Conservation (phyloP, 1,140 invertebrate species). For the Scaptomyza graminum region DNA sequence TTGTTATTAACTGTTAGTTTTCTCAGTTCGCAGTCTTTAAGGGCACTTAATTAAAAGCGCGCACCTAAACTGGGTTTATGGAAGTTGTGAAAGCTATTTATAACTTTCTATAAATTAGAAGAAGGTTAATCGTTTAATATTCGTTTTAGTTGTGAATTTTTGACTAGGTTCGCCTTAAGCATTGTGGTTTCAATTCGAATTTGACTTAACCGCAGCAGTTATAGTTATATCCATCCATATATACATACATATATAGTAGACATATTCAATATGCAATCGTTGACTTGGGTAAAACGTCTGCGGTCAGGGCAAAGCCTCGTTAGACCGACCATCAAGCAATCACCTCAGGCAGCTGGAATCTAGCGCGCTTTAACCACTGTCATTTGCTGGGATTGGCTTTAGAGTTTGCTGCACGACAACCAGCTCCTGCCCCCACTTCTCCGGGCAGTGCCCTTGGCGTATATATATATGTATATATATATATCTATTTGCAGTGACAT, state of each 20-base stretch:
- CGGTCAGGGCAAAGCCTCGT: constrained; percentile 15
- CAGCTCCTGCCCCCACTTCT: neutral
- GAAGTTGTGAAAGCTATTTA: neutral
- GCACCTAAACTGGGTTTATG: neutral
- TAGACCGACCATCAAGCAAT: constrained; percentile 24
- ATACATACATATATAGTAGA: constrained; percentile 11
- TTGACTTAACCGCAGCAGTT: neutral
- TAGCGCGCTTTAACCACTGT: constrained; percentile 47
- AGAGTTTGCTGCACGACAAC: constrained; percentile 17
- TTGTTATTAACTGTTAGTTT: neutral
- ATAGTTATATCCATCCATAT: constrained; percentile 4
- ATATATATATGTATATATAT: constrained; percentile 45
- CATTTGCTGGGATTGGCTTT: constrained; percentile 61
- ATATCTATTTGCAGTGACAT: constrained; percentile 74
- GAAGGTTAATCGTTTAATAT: neutral
- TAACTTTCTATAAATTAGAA: neutral
- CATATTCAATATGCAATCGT: constrained; percentile 18
- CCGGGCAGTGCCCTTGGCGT: constrained; percentile 28
- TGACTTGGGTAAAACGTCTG: constrained; percentile 9
- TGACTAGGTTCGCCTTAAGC: neutral
- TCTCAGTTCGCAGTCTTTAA: neutral
- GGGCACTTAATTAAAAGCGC: neutral
- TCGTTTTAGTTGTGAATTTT: neutral
- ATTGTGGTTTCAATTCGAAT: neutral
- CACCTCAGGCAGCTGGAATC: constrained; percentile 55